These are phyloP conservation scores for Rhinoderma darwinii DNA, from an alignment of 2,113 vertebrate genomes.

Conservation along the genomic window DNA sequence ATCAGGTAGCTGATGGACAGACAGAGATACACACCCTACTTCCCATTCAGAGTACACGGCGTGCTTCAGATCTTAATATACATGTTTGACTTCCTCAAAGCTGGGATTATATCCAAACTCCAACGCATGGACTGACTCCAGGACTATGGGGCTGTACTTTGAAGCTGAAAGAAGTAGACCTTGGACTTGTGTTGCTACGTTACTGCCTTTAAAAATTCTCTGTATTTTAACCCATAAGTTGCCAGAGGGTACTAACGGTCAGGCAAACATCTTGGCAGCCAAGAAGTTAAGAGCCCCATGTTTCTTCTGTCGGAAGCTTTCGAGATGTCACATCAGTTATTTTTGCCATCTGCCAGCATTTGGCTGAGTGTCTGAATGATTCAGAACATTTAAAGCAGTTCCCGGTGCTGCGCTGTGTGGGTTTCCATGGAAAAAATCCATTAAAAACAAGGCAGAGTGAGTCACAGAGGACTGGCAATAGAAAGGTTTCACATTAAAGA, in stretches of 20 bases:
- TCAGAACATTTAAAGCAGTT: conserved; percentile 72
- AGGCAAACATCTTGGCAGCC: neutral
- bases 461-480: conserved; percentile 69
- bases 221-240: conserved; percentile 11
- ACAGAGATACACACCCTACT: neutral
- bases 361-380: conserved; percentile 65
- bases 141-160: conserved; percentile 20
- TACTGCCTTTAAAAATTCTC: neutral
- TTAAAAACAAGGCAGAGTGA: conserved; percentile 73
- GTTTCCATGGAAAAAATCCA: conserved; percentile 75
- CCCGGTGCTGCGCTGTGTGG: conserved; percentile 67
- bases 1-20: conserved; percentile 33
- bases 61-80: conserved; percentile 44
- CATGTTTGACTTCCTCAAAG: conserved; percentile 51
- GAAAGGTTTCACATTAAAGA: conserved; percentile 54
- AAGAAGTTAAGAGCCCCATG: conserved; percentile 2
- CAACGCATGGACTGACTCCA: conserved; percentile 53
- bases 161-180: conserved; percentile 34
- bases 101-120: conserved; percentile 49
- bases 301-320: conserved; percentile 28
- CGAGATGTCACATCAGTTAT: conserved; percentile 21
- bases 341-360: conserved; percentile 64
- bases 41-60: conserved; percentile 29
- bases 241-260: neutral
- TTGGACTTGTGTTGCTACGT: conserved; percentile 6